Evolutionary conservation across 2,797 vertebrate species (phyloP).

Genomic region (Nothura maculosa): DNA sequence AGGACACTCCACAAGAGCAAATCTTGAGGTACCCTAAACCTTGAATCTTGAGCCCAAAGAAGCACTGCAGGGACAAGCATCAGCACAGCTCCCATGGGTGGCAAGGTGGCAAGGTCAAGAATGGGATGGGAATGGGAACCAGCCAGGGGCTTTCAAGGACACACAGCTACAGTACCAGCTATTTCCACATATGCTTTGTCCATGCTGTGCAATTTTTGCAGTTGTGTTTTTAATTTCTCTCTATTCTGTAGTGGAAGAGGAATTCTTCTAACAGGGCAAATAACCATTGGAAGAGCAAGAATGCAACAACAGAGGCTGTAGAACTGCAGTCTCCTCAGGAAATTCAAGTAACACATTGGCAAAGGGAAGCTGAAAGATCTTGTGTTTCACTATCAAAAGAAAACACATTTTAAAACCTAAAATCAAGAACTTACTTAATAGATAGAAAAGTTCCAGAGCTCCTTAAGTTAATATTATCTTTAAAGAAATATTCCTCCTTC

Average conservation of each 20-base stretch:
- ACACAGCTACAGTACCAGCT: background rate
- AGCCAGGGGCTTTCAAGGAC: background rate
- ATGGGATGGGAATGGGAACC: accelerated
- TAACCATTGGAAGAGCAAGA: background rate
- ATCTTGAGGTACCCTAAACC: background rate
- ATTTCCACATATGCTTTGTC: slow-evolving; percentile 22
- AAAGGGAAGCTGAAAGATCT: background rate
- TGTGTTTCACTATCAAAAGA: background rate
- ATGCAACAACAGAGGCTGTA: background rate
- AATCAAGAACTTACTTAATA: background rate
- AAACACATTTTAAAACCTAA: background rate
- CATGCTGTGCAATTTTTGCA: slow-evolving; percentile 11
- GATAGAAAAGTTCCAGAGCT: background rate
- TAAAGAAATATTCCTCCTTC: background rate
- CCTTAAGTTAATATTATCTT: background rate
- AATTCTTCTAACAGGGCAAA: background rate
- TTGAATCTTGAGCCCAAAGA: background rate
- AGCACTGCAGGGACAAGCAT: background rate
- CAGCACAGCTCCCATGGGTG: background rate
- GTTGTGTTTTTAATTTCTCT: slow-evolving; percentile 6
- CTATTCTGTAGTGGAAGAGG: slow-evolving; percentile 29
- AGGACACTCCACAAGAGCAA: background rate
- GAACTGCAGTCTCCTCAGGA: accelerated
- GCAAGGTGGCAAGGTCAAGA: accelerated
- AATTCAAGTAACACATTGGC: background rate